Conservation (phyloP, 2,888 invertebrate species). For the Uloborus plumipes region DNA sequence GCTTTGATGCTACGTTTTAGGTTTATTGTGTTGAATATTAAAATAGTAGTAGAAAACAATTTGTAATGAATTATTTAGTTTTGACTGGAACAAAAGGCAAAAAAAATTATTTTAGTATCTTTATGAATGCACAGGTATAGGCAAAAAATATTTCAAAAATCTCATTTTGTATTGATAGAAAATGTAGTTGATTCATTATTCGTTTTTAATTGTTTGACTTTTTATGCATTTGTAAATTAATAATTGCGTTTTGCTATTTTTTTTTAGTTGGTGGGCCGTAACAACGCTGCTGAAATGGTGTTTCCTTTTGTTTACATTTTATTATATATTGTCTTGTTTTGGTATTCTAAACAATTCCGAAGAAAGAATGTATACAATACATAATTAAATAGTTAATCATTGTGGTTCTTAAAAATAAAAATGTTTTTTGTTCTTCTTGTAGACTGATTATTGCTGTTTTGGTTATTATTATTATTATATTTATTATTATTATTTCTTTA, state of each 20-base stretch:
- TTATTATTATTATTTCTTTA: no score
- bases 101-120: no score
- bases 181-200: neutral
- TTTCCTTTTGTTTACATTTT: slow-evolving; percentile 21
- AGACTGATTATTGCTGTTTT: neutral
- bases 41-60: no score
- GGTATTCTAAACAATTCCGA: neutral
- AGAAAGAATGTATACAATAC: neutral
- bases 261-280: slow-evolving; percentile 45
- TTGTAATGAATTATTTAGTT: no score
- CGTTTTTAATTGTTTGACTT: neutral
- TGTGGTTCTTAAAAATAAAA: neutral
- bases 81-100: no score
- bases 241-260: neutral
- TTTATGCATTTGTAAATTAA: neutral
- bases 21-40: no score
- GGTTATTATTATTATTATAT: no score
- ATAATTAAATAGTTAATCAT: neutral
- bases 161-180: neutral
- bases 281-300: slow-evolving; percentile 51
- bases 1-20: no score
- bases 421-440: neutral
- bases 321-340: slow-evolving; percentile 32
- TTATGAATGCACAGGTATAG: no score
- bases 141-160: neutral